Evolutionary conservation across 2,113 vertebrate genomes (phyloP), one percentile per base, ranked within the genome.

Genomic region (Capricornis sumatraensis): DNA sequence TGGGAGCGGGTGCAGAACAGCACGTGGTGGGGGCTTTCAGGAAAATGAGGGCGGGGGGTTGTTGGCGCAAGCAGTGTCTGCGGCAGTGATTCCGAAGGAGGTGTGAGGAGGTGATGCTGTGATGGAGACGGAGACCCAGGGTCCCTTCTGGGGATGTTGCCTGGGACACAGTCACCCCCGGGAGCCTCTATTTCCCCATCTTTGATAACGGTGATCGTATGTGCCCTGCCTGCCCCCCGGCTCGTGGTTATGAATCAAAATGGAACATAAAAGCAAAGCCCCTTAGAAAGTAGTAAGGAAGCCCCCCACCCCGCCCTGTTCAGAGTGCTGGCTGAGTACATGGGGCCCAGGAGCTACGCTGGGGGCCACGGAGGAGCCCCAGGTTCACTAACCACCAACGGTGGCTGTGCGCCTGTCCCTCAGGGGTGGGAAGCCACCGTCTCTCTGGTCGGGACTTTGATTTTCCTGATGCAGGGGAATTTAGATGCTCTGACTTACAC

Each of bases 1-100:
- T 17, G 47, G 62, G 50, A 40, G 74, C 3, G 17, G 57, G 52
- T 9, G 14, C 78, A 60, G 7, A 67, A 16, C 17, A 60, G 64
- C 78, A 15, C 0, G 0, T 6, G 11, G 30, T 6, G 23, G 36
- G 25, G 53, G 16, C 30, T 5, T 27, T 57, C 3, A 5, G 43
- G 57, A 7, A 17, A 27, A 52, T 17, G 7, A 19, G 2, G 47
- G 33, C 78, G 36, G 88, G 86, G 13, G 57, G 25, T 74, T 33
- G 15, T 13, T 25, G n/a, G 13, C 12, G 40, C 45, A 6, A 93
- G 40, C 71, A 64, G 1, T 36, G 47, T 16, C 43, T 84, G 13
- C 7, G 8, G 50, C n/a, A 21, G 16, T 13, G 52, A 13, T 33
- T 83, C 82, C 47, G 16, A 6, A 36, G 15, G 47, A 28, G 33